phyloP scores from a whole-genome alignment of 2,888 invertebrate species.

The Synanthedon vespiformis region DNA sequence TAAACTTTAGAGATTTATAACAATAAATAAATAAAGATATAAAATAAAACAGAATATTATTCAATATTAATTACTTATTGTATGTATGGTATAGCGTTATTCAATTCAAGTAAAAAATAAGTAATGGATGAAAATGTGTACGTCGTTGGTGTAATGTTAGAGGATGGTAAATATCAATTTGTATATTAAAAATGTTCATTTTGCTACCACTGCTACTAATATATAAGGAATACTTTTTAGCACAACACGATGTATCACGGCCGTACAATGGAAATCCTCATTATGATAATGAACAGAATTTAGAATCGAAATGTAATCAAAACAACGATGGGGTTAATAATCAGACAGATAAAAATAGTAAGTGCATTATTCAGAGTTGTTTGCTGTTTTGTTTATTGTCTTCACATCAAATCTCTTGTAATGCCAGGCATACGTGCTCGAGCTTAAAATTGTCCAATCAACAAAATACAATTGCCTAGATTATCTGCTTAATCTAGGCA shows the following conservation, averaged over 20 bases:
- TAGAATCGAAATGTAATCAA: constrained; percentile 1
- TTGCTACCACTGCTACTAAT: neutral
- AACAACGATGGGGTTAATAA: constrained; percentile 7
- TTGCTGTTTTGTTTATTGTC: too few relatives aligned
- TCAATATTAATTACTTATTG: too few relatives aligned
- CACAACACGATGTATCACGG: neutral
- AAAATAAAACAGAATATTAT: too few relatives aligned
- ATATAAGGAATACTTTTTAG: neutral
- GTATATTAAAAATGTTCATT: neutral
- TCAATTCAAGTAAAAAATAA: constrained; percentile 3
- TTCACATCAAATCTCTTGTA: too few relatives aligned
- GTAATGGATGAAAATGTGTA: constrained; percentile 3
- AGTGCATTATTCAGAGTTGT: constrained; percentile 2
- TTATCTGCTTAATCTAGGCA: too few relatives aligned
- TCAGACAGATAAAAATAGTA: constrained; percentile 23
- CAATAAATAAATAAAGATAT: too few relatives aligned
- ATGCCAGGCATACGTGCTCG: too few relatives aligned
- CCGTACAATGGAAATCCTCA: neutral
- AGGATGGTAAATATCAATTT: constrained; percentile 1
- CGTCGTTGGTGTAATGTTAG: constrained; percentile 6
- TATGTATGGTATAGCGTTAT: too few relatives aligned
- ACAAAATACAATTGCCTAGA: too few relatives aligned
- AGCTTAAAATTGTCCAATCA: too few relatives aligned
- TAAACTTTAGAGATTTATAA: too few relatives aligned
- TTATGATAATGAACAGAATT: constrained; percentile 3